phyloP scores from a whole-genome alignment of 2,797 vertebrate species.

The Aeoliscus strigatus region DNA sequence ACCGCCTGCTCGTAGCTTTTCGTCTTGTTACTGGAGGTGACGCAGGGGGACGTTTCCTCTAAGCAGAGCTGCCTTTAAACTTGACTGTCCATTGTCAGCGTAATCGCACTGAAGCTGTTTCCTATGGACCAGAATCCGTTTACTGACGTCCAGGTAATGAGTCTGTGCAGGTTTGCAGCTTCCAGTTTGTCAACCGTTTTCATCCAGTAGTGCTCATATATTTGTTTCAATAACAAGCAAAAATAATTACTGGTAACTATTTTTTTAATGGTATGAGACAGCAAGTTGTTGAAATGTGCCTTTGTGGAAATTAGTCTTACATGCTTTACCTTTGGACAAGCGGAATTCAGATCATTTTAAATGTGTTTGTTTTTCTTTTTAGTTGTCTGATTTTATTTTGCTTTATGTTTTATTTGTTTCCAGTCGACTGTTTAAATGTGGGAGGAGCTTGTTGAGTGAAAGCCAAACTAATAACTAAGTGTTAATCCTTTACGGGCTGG shows the following conservation, averaged over 20 bases:
- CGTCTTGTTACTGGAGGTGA: constrained; percentile 22
- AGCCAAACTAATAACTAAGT: constrained; percentile 29
- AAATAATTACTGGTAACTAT: constrained; percentile 28
- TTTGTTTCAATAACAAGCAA: constrained; percentile 24
- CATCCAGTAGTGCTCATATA: constrained; percentile 17
- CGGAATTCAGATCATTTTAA: constrained; percentile 42
- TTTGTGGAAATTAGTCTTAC: constrained; percentile 35
- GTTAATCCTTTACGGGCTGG: constrained; percentile 34
- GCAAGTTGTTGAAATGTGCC: constrained; percentile 35
- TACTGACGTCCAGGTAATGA: constrained; percentile 8
- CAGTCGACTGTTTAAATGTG: constrained; percentile 31
- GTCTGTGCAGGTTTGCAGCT: constrained; percentile 11
- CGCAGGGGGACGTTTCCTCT: constrained; percentile 2
- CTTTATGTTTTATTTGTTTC: constrained; percentile 35
- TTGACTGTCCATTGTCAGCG: constrained; percentile 20
- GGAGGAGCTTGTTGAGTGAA: constrained; percentile 38
- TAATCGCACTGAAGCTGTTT: constrained; percentile 16
- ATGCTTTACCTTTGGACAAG: constrained; percentile 20
- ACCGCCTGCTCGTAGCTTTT: constrained; percentile 36
- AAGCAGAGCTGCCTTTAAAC: constrained; percentile 23
- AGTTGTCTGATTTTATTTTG: constrained; percentile 45
- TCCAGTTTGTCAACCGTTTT: constrained; percentile 9
- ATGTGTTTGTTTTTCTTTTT: constrained; percentile 30
- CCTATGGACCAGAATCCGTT: constrained; percentile 1
- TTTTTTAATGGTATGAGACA: constrained; percentile 33